These are phyloP conservation scores for Branchinecta sandiegonensis DNA, from an alignment of 2,888 invertebrate species.

Conservation along the genomic window DNA sequence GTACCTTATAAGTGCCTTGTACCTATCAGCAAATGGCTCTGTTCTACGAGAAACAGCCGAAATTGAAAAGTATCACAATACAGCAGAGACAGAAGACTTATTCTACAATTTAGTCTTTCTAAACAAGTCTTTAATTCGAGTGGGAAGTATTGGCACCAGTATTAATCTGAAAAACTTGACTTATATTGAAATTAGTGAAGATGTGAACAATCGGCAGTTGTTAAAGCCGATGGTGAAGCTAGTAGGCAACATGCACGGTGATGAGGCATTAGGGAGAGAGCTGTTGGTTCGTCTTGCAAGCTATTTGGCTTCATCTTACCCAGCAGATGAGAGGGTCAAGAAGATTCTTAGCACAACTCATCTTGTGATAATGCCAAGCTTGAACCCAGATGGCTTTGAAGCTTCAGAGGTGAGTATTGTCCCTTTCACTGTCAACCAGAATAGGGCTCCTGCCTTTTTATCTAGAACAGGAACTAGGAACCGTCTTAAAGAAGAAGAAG, in stretches of 20 bases:
- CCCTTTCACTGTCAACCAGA: too few relatives aligned
- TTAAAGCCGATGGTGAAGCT: constrained; percentile 79
- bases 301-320: constrained; percentile 40
- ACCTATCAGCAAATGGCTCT: too few relatives aligned
- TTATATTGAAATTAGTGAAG: constrained; percentile 6
- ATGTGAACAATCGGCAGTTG: constrained; percentile 37
- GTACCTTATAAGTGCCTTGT: too few relatives aligned
- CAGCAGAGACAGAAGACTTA: constrained; percentile 3
- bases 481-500: background rate
- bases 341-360: constrained; percentile 68
- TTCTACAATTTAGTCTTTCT: constrained; percentile 8
- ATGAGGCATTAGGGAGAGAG: constrained; percentile 49
- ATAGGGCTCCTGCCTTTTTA: too few relatives aligned
- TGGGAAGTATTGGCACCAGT: constrained; percentile 9
- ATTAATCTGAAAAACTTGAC: background rate
- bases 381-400: constrained; percentile 93
- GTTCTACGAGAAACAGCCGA: background rate
- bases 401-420: background rate
- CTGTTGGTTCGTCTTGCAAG: constrained; percentile 36
- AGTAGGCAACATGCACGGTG: constrained; percentile 93
- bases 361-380: constrained; percentile 86
- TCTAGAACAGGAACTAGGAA: background rate
- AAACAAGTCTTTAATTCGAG: background rate
- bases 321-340: constrained; percentile 42
- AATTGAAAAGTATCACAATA: background rate